A percentile compares a stretch with the other conserved stretches of the same genome.
phyloP scores from a whole-genome alignment of 2,888 invertebrate genomes.

The Parnassius mnemosyne region DNA sequence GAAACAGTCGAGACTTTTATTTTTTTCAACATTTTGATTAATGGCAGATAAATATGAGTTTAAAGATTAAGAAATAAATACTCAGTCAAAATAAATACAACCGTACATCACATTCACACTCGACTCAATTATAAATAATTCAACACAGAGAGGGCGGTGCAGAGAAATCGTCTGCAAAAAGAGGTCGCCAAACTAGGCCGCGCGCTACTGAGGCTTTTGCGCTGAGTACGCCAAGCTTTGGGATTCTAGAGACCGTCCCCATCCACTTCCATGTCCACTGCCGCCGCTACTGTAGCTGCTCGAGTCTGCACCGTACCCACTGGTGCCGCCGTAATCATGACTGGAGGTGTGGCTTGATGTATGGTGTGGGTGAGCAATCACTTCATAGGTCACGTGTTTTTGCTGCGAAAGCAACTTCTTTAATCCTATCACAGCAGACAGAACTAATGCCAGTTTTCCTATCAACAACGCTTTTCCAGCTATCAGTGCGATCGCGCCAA shows the following conservation, averaged over 20 bases:
- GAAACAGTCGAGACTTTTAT: constrained; percentile 34
- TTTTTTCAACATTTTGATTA: constrained; percentile 39
- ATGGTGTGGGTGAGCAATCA: constrained; percentile 92
- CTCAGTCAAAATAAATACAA: constrained; percentile 60
- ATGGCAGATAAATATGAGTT: constrained; percentile 35
- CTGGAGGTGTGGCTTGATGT: constrained; percentile 84
- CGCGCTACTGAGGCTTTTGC: constrained; percentile 74
- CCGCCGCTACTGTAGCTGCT: constrained; percentile 73
- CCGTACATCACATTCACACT: constrained; percentile 55
- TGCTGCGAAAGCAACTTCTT: constrained; percentile 90
- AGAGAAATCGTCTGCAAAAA: constrained; percentile 49
- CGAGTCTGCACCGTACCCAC: constrained; percentile 83
- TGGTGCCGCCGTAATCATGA: constrained; percentile 83
- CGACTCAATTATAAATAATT: constrained; percentile 43
- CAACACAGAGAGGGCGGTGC: constrained; percentile 39
- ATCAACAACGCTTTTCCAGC: constrained; percentile 92
- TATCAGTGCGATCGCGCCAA: constrained; percentile 91
- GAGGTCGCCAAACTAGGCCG: constrained; percentile 61
- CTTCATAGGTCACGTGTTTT: constrained; percentile 93
- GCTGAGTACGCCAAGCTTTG: constrained; percentile 90
- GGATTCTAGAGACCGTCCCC: constrained; percentile 89
- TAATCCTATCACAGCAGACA: constrained; percentile 90
- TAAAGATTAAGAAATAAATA: constrained; percentile 34
- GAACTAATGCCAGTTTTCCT: constrained; percentile 91
- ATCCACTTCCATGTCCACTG: constrained; percentile 77